A percentile compares a stretch with the other conserved stretches of the same genome.
Conservation (phyloP, 2,888 invertebrate genomes). For the Prenolepis imparis region DNA sequence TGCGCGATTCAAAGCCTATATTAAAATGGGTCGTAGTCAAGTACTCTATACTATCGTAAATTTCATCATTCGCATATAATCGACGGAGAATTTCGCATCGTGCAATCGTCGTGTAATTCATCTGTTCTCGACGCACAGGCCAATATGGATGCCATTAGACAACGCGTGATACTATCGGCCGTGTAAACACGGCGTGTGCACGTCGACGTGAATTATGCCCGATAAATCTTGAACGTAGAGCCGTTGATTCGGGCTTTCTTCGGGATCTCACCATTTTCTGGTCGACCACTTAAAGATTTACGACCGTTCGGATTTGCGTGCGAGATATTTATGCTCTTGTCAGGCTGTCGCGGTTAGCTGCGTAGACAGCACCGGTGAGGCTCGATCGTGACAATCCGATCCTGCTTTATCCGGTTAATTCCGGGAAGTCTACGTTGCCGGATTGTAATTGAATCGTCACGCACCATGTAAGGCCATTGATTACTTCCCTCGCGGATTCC, state of each 20-base stretch:
- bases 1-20: neutral
- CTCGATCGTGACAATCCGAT: conserved; percentile 72
- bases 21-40: neutral
- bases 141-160: conserved; percentile 51
- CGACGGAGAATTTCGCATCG: conserved; percentile 18
- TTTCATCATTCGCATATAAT: neutral
- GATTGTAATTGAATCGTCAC: conserved; percentile 77
- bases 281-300: conserved; percentile 73
- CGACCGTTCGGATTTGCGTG: conserved; percentile 67
- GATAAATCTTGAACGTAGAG: conserved; percentile 65
- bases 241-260: conserved; percentile 66
- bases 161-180: conserved; percentile 49
- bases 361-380: conserved; percentile 41
- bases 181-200: conserved; percentile 60
- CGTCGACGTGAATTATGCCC: conserved; percentile 62
- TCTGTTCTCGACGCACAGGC: conserved; percentile 32
- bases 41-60: neutral
- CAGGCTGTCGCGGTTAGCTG: conserved; percentile 57
- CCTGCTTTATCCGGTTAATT: conserved; percentile 75
- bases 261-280: conserved; percentile 53
- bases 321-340: conserved; percentile 67
- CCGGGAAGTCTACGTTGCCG: conserved; percentile 73
- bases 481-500: conserved; percentile 67
- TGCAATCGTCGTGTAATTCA: conserved; percentile 38
- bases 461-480: conserved; percentile 74